Evolutionary conservation across 2,888 invertebrate species (phyloP).

Genomic region (Osmoderma eremita): DNA sequence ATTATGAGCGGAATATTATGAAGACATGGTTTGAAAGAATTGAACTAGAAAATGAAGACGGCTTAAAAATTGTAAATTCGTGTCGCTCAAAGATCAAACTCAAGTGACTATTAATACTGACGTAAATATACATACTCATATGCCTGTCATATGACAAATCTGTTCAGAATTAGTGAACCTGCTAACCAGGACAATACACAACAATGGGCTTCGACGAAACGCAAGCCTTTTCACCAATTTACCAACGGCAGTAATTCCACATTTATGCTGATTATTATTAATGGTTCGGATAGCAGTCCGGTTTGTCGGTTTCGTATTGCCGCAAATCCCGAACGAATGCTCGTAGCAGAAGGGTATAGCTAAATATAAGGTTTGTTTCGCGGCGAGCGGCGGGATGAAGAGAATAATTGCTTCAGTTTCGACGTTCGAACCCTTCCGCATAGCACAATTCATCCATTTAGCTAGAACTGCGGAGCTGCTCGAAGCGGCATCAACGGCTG

Average conservation of each 20-base stretch:
- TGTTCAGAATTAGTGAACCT: not conserved
- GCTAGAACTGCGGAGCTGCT: constrained; percentile 1
- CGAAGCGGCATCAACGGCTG: constrained; percentile 2
- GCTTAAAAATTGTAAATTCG: too few species aligned
- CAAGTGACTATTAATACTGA: too few species aligned
- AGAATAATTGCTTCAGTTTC: constrained; percentile 29
- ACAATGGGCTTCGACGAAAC: not conserved
- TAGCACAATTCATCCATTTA: constrained; percentile 31
- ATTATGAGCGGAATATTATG: too few species aligned
- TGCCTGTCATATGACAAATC: constrained; percentile 4
- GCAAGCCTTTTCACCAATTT: constrained; percentile 22
- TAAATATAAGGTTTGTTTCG: constrained; percentile 26
- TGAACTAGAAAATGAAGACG: too few species aligned
- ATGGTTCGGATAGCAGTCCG: constrained; percentile 19
- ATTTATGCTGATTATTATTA: constrained; percentile 37
- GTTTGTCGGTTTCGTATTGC: constrained; percentile 13
- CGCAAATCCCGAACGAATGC: constrained; percentile 7
- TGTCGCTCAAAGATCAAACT: too few species aligned
- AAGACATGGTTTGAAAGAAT: too few species aligned
- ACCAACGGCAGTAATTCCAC: constrained; percentile 8
- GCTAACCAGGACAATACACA: not conserved
- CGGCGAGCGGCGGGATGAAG: constrained; percentile 7
- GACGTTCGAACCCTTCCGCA: constrained; percentile 31
- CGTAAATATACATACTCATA: too few species aligned
- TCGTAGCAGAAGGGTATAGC: not conserved